Evolutionary conservation across 2,888 invertebrate species (phyloP).

Genomic region (Smittia aterrima): DNA sequence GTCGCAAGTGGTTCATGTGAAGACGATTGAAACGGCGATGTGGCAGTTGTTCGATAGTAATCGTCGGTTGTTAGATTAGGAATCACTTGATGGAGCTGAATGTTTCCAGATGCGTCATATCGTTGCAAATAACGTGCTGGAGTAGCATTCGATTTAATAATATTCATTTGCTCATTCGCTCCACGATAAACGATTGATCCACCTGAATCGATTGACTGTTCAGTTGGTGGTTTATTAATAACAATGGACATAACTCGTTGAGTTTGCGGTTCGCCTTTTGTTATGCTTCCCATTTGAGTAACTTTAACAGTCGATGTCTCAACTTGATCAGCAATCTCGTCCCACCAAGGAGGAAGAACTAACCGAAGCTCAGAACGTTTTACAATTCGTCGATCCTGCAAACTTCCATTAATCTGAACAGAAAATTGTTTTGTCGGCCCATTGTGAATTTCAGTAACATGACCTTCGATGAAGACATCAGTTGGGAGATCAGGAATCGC

Average conservation of each 20-base stretch:
- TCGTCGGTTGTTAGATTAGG: slow-evolving; percentile 51
- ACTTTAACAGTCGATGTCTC: slow-evolving; percentile 46
- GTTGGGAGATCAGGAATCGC: slow-evolving; percentile 63
- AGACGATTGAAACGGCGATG: slow-evolving; percentile 61
- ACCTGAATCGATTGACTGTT: not conserved
- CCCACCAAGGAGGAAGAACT: slow-evolving; percentile 93
- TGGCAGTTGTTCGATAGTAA: slow-evolving; percentile 59
- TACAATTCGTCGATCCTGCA: slow-evolving; percentile 57
- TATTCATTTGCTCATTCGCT: not conserved
- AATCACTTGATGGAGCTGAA: slow-evolving; percentile 51
- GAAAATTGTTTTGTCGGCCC: slow-evolving; percentile 65
- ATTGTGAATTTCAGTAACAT: slow-evolving; percentile 67
- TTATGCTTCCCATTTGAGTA: slow-evolving; percentile 29
- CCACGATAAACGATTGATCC: slow-evolving; percentile 14
- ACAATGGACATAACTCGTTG: slow-evolving; percentile 44
- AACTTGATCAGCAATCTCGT: slow-evolving; percentile 77
- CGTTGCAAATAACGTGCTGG: slow-evolving; percentile 45
- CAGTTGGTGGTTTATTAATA: slow-evolving; percentile 29
- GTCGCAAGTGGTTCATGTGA: slow-evolving; percentile 42
- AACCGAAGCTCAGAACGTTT: slow-evolving; percentile 88
- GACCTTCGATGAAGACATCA: slow-evolving; percentile 81
- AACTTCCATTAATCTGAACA: slow-evolving; percentile 56
- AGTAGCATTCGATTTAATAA: not conserved
- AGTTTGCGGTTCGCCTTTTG: slow-evolving; percentile 50
- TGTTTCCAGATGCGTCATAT: slow-evolving; percentile 47